Base-by-base conservation (phyloP, 1,140 invertebrate species). In the Drosophila lacteicornis region DNA sequence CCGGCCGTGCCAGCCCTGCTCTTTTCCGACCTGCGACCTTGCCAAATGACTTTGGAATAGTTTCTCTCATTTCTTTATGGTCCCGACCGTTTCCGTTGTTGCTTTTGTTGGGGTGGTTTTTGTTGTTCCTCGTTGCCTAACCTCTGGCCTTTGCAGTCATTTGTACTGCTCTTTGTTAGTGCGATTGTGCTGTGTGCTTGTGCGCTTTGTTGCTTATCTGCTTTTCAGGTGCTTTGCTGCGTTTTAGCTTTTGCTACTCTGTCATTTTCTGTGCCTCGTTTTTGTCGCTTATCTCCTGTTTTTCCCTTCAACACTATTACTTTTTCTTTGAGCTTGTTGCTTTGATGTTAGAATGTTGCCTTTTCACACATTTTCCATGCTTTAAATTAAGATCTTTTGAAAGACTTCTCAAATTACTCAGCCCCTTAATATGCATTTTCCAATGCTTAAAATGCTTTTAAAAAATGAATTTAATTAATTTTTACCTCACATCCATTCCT, bases 31-130 rank as follows among this genome's bases (percentile, higher is more conserved):
- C 46, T 55, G 51, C 62, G 42, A 51, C 61, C 67, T 69, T 71
- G 22, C 51, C 57, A 75, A 76, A 76, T 65, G 74, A 75, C 74
- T 57, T 75, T 76, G 74, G 51, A 66, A 76, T 76, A 66, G 60
- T 66, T 76, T 75, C 42, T 76, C 51, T 66, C 51, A 46, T 74
- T 56, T 50, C 59, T 67, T 76, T 56, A 75, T 58, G 53, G 60
- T 40, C 65, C 11, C 17, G 45, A 50, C 66, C 46, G 27, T 57
- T 50, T 36, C 19, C 19, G 45, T 38, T 51, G 50, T 30, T 50
- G 46, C 25, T 53, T 47, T 30, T 55, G 15, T 38, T 38, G 33
- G 30, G 19, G 15, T 15, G 33, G 45, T 19, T 46, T 19, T 45
- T 17, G 17, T 45, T 45, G 33, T 51, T 33, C 38, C 42, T 38